Percentiles rank a stretch among this genome's conserved stretches.
phyloP scores from a whole-genome alignment of 1,140 invertebrate genomes.

The Ceratitis capitata region DNA sequence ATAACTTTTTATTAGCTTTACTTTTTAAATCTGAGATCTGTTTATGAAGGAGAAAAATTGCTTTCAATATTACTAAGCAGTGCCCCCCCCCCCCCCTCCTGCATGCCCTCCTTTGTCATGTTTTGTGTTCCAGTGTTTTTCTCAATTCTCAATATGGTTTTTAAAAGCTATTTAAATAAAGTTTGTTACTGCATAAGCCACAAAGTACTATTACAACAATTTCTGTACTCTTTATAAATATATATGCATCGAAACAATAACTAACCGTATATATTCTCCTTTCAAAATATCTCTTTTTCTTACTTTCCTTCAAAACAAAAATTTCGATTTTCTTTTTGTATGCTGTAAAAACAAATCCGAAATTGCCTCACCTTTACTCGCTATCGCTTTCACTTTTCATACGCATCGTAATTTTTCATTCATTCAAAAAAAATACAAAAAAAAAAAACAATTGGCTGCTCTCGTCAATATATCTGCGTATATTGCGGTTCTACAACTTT shows the following conservation, averaged over 20 bases:
- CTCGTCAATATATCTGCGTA: too few relatives aligned
- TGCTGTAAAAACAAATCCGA: background rate
- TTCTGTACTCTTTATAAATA: background rate
- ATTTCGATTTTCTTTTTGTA: conserved; percentile 31
- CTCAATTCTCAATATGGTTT: too few relatives aligned
- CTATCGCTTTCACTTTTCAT: conserved; percentile 20
- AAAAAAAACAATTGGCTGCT: background rate
- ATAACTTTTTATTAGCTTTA: too few relatives aligned
- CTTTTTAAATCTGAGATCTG: too few relatives aligned
- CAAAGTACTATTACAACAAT: background rate
- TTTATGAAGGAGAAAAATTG: too few relatives aligned
- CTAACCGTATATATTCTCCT: background rate
- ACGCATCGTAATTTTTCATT: background rate
- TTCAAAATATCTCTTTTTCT: conserved; percentile 19
- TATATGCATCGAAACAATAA: background rate
- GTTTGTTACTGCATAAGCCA: too few relatives aligned
- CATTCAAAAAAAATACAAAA: background rate
- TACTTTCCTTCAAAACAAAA: background rate
- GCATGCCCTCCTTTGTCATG: too few relatives aligned
- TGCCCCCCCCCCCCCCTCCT: too few relatives aligned
- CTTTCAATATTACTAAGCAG: too few relatives aligned
- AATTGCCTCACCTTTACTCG: background rate
- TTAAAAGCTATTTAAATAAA: too few relatives aligned
- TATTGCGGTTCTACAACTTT: too few relatives aligned
- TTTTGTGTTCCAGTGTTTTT: too few relatives aligned